Percentiles rank a stretch among this genome's conserved stretches.
Conservation (phyloP, 92 coral and sea anemone genomes). For the Parazoanthus darwini region DNA sequence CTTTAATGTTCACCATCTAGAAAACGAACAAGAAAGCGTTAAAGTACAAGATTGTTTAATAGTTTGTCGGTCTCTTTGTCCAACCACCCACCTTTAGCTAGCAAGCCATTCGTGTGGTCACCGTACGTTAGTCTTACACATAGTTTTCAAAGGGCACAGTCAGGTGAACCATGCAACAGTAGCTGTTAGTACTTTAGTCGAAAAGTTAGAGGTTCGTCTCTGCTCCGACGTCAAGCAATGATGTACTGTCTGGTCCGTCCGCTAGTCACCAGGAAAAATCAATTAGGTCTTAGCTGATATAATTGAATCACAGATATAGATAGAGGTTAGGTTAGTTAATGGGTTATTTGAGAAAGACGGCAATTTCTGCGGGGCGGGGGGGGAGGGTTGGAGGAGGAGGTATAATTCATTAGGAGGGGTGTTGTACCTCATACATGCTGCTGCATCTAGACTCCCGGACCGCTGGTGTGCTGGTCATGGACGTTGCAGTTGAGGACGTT, state of each 20-base stretch:
- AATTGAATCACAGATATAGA: not conserved
- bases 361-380: not conserved
- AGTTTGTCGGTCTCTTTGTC: not conserved
- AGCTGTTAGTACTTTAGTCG: not conserved
- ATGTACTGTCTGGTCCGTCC: not conserved
- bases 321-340: not conserved
- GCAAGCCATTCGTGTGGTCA: not conserved
- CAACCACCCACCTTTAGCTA: slow-evolving; percentile 19
- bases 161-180: slow-evolving; percentile 8
- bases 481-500: not conserved
- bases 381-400: not conserved
- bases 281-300: not conserved
- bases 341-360: not conserved
- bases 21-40: not conserved
- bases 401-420: not conserved
- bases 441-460: slow-evolving; percentile 54
- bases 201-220: not conserved
- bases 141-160: not conserved
- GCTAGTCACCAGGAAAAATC: slow-evolving; percentile 13
- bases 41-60: not conserved
- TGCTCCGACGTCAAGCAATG: not conserved
- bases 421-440: slow-evolving; percentile 59
- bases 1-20: not conserved
- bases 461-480: slow-evolving; percentile 17
- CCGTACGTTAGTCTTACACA: not conserved